A percentile compares a stretch with the other conserved stretches of the same genome.
Evolutionary conservation across 2,113 vertebrate species (phyloP).

Genomic region (Sinocyclocheilus maitianheensis): DNA sequence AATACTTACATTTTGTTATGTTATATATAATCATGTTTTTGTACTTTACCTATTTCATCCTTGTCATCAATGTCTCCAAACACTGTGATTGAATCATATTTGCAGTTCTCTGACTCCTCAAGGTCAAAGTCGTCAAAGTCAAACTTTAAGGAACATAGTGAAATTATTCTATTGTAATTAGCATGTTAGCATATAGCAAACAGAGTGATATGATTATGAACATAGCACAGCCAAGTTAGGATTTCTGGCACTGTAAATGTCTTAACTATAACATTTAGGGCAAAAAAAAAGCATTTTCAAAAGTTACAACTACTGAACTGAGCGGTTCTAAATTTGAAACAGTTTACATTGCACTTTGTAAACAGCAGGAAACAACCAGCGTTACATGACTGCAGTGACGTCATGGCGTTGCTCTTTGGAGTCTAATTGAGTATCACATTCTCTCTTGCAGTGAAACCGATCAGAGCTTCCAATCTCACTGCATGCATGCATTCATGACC

Average conservation of each 20-base stretch:
- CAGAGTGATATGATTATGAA: background rate
- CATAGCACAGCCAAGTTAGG: background rate
- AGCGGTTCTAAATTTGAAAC: background rate
- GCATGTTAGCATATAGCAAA: background rate
- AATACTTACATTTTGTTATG: no score
- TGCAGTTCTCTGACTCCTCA: conserved; percentile 79
- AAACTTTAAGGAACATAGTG: conserved; percentile 69
- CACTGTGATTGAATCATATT: conserved; percentile 75
- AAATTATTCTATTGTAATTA: background rate
- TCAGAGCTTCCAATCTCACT: conserved; percentile 55
- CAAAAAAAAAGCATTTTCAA: background rate
- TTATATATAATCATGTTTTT: background rate
- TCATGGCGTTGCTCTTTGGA: background rate
- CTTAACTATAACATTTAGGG: background rate
- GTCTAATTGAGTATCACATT: conserved; percentile 49
- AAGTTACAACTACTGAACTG: no score
- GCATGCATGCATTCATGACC: conserved; percentile 58
- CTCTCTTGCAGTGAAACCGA: conserved; percentile 51
- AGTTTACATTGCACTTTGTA: background rate
- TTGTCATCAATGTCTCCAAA: conserved; percentile 73
- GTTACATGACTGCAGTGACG: background rate
- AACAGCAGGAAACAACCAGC: conserved; percentile 1
- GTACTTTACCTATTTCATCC: conserved; percentile 74
- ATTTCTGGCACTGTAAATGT: background rate
- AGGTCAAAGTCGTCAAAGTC: conserved; percentile 79